These are phyloP conservation scores for Aldabrachelys gigantea DNA, from an alignment of 2,113 vertebrate genomes.

Conservation along the genomic window DNA sequence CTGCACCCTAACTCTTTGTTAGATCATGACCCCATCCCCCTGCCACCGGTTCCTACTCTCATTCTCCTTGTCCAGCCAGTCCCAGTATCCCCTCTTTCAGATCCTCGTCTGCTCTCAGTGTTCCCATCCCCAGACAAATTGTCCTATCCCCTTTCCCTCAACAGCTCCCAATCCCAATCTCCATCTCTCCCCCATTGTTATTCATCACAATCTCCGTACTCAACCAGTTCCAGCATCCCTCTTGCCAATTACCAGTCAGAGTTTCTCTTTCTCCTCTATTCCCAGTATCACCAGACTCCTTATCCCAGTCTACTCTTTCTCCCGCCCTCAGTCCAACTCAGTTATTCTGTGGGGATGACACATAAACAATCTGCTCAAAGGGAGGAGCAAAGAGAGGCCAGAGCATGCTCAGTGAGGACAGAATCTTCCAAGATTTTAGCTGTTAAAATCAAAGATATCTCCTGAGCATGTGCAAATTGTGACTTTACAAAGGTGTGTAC, in stretches of 20 bases:
- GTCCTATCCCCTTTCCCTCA: too few species aligned
- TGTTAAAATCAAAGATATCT: background rate
- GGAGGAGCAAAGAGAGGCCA: background rate
- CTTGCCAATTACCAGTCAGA: too few species aligned
- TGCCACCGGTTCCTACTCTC: too few species aligned
- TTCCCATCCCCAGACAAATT: too few species aligned
- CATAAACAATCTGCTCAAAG: background rate
- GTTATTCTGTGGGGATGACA: background rate
- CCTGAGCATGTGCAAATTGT: background rate
- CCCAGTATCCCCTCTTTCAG: too few species aligned
- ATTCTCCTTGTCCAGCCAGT: too few species aligned
- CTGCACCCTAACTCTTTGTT: background rate
- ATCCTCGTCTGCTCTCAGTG: too few species aligned
- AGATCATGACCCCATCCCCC: background rate
- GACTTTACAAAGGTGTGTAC: conserved; percentile 21
- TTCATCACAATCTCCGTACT: too few species aligned
- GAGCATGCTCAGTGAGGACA: background rate
- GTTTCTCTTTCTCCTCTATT: too few species aligned
- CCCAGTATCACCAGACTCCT: background rate
- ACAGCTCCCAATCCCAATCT: too few species aligned
- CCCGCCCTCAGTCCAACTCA: background rate
- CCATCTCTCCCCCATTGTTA: too few species aligned
- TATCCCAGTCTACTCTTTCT: background rate
- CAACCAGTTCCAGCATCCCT: too few species aligned
- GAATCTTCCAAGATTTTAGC: background rate